Base-by-base conservation (phyloP, 1,140 invertebrate genomes). In the Heliothis subflexa region DNA sequence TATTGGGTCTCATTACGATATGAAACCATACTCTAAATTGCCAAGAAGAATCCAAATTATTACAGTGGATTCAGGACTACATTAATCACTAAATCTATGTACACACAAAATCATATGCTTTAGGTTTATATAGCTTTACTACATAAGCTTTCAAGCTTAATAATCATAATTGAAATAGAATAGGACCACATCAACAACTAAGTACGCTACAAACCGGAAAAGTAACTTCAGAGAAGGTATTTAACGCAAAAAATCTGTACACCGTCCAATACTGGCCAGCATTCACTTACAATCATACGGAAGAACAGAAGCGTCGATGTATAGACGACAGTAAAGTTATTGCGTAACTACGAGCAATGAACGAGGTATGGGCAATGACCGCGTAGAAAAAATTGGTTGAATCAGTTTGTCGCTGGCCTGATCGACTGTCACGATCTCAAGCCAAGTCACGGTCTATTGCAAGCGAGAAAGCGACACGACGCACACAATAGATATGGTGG, bases 281-380 rank as follows among this genome's bases (percentile, higher is more conserved):
- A 28, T 12, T 28, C 18, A 70, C 52, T 45, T 11, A 5, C 40
- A 16, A 21, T 14, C 14, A 28, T 4, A 64, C 33, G 13, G 11
- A 61, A 12, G 57, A 64, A 33, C 12, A 14, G 0, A 64, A 28
- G 21, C 49, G 47, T 70, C 80, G 73, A 84, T 81, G 80, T 85
- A 81, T 52, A 74, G 18, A 64, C 72, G 78, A 79, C 59, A 11
- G 28, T 45, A 57, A 66, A 78, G 73, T 33, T 57, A 79, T 86
- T 89, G 84, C 86, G 86, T 82, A 88, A 88, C 68, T 76, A 61
- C 80, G 83, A 83, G 80, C 86, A 82, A 82, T 78, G 83, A 83
- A 83, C 83, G 70, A n/a, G 54, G 59, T 71, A 62, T 82, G 87
- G 88, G 18, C 88, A 86, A 84, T 86, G 88, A 86, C 87, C 87